Base-by-base conservation (phyloP, 1,140 invertebrate species). In the Drosophila jambulina region DNA sequence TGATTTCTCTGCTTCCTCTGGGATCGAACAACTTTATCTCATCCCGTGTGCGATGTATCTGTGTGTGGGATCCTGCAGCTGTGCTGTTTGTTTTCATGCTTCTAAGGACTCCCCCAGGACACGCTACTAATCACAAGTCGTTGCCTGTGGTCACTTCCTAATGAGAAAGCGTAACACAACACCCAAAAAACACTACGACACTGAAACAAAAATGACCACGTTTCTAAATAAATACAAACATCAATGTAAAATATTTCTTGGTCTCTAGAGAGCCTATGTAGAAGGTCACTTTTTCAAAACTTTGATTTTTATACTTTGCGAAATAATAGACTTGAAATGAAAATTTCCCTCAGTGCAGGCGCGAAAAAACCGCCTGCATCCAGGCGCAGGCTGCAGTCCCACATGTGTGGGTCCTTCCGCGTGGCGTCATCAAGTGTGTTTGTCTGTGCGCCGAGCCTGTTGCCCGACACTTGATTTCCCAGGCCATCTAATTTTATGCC, bases 71-170 rank as follows among this genome's bases (percentile, higher is more conserved):
- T 46, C 53, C 57, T 61, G 76, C 82, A 86, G 82, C 82, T 80
- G 81, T 40, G 48, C 42, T 70, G 60, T 83, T 65, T 80, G 75
- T 68, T 75, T 82, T 74, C 67, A 78, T 59, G 46, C 27, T 36
- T 53, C 46, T 51, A 77, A 88, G 65, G 80, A 90, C 74, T 81
- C 84, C 84, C 85, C 45, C 62, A 82, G 78, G 82, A 85, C 75
- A 70, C 57, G 75, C 68, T 78, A 78, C 85, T 88, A 88, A 84
- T 90, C 85, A 88, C 80, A 68, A 71, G 75, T 76, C 75, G 79
- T 79, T 82, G 70, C 25, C 83, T 80, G 84, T 90, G 71, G 72
- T 88, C 84, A 88, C 84, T 88, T 84, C 85, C 80, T 88, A 90
- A 90, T 90, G 85, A 84, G 84, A 61, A 63, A 72, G 60, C 80